Evolutionary conservation across 1,140 invertebrate species (phyloP), one percentile per base, ranked within the genome.

Genomic region (Drosophila parabipectinata): DNA sequence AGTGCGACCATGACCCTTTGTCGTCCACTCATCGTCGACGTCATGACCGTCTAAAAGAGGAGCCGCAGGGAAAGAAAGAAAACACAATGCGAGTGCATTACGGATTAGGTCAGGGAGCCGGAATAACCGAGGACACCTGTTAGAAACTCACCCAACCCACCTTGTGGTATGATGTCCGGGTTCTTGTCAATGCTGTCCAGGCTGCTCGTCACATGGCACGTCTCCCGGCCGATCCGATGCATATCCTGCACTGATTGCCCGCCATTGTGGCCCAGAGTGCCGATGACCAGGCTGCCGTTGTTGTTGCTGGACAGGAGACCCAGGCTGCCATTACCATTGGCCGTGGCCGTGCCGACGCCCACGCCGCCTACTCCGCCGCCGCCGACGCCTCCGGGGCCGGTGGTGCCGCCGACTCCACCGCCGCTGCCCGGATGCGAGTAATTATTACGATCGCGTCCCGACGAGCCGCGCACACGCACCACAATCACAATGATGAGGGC

Each of bases 141-240:
- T 44, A 52, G 52, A 69, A 67, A 71, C 67, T 71, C 64, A 71
- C 67, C 67, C 67, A 71, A 71, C 67, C 72, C 95, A 91, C 94
- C 95, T 82, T 95, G 95, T 52, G 95, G 95, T 91, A 96, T 95
- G 64, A 96, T 95, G 88, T 96, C 95, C 0, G 95, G 95, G 92
- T 96, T 95, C 90, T 96, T 96, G 82, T 96, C 95, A 80, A 95
- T 93, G 89, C 95, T 95, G 79, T 95, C 95, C 37, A 94, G 90
- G 69, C 93, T 94, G 76, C 90, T 91, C 26, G 78, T 94, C 92
- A 91, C 90, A 67, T 93, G 92, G 69, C 93, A 94, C 47, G 92
- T 92, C 57, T 92, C 91, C 14, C 91, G 59, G 9, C 88, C 90
- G 56, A 91, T 91, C 51, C 89, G 87, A 68, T 91, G 87, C 83